These are phyloP conservation scores for Alosa sapidissima DNA, from an alignment of 2,797 vertebrate genomes.

Conservation along the genomic window DNA sequence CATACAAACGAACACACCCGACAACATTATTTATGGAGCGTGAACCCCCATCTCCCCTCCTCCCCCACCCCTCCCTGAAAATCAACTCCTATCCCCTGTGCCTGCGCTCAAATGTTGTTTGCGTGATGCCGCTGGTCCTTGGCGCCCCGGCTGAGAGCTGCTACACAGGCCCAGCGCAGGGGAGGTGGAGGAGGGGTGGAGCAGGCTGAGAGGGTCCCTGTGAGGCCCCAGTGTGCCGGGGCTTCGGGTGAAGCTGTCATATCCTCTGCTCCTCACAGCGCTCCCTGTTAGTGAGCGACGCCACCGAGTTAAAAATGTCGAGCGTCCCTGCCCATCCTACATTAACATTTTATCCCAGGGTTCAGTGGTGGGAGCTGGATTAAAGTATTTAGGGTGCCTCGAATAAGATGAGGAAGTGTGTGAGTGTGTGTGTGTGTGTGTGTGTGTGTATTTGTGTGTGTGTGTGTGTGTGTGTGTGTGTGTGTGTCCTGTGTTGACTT, in stretches of 20 bases:
- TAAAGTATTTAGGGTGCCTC: background rate
- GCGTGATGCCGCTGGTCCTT: background rate
- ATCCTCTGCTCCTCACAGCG: conserved; percentile 11
- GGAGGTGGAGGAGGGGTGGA: background rate
- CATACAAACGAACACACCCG: background rate
- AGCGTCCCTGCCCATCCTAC: background rate
- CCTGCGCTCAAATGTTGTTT: background rate
- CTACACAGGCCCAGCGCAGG: background rate
- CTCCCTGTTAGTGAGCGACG: background rate
- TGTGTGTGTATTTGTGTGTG: background rate
- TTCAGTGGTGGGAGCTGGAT: background rate
- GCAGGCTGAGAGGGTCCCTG: background rate
- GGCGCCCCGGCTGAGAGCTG: background rate
- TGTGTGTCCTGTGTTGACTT: background rate
- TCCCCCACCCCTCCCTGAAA: background rate
- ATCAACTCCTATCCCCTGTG: background rate
- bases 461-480: background rate
- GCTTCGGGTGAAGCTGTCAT: conserved; percentile 19
- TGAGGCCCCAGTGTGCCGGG: background rate
- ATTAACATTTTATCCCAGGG: conserved; percentile 31
- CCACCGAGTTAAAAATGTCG: background rate
- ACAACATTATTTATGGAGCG: background rate
- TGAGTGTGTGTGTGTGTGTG: background rate
- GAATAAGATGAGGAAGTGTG: background rate
- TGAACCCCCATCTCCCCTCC: background rate